Evolutionary conservation across 2,797 vertebrate genomes (phyloP).

Genomic region (Danio choprae): DNA sequence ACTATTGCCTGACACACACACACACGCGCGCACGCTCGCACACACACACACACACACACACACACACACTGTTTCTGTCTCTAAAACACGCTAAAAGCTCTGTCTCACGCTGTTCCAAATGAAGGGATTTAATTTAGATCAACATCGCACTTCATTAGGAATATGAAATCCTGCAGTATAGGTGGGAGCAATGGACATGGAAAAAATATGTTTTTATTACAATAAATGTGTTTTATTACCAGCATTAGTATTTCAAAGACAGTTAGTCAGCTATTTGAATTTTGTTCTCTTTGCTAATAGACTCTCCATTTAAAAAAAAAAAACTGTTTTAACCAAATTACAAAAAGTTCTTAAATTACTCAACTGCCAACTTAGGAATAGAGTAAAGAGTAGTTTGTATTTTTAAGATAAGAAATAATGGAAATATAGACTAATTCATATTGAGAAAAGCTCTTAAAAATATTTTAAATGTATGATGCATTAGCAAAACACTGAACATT

Average conservation of each 20-base stretch:
- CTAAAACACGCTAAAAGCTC: not conserved
- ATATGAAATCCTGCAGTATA: constrained; percentile 10
- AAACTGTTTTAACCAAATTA: no score
- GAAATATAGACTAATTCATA: no score
- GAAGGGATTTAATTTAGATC: constrained; percentile 17
- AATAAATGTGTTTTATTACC: constrained; percentile 1
- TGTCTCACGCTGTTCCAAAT: constrained; percentile 2
- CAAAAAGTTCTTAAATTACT: no score
- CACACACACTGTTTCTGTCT: not conserved
- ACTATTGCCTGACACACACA: not conserved
- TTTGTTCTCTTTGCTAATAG: not conserved
- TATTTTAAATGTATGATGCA: no score
- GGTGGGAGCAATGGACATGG: not conserved
- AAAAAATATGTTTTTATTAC: no score
- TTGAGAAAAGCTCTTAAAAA: no score
- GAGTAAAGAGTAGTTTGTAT: no score
- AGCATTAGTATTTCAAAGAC: constrained; percentile 16
- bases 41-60: no score
- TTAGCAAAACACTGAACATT: no score
- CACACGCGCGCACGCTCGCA: no score
- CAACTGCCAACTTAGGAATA: no score
- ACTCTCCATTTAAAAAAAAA: not conserved
- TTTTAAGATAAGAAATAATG: no score
- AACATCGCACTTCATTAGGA: constrained; percentile 4
- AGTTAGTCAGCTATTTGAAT: not conserved